Evolutionary conservation across 2,888 invertebrate genomes (phyloP).

Genomic region (Schizaphis graminum): DNA sequence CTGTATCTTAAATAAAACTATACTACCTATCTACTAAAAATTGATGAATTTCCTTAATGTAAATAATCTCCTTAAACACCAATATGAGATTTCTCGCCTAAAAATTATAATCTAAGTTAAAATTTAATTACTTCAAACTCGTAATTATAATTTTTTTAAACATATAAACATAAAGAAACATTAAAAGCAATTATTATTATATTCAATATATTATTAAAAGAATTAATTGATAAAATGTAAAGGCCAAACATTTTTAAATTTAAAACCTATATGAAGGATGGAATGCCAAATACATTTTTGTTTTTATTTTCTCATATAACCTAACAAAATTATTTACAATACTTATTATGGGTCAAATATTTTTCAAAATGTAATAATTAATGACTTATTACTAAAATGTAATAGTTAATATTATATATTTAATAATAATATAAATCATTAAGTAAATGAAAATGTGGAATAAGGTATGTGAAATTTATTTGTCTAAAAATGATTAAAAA

Average conservation of each 20-base stretch:
- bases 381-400: too few species aligned
- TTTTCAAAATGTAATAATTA: not conserved
- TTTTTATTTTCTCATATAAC: not conserved
- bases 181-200: too few species aligned
- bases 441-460: not conserved
- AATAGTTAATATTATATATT: not conserved
- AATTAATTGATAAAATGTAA: too few species aligned
- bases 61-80: not conserved
- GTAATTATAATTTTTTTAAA: not conserved
- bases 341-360: not conserved
- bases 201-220: too few species aligned
- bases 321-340: not conserved
- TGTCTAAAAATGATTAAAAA: not conserved
- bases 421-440: not conserved
- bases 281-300: not conserved
- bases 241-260: too few species aligned
- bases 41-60: not conserved
- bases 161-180: not conserved
- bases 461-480: too few species aligned
- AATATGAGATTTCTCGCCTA: not conserved
- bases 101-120: not conserved
- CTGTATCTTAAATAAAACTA: not conserved
- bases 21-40: not conserved
- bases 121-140: not conserved
- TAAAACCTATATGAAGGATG: too few species aligned